phyloP scores from a whole-genome alignment of 1,140 invertebrate genomes.

The Teleogryllus occipitalis region DNA sequence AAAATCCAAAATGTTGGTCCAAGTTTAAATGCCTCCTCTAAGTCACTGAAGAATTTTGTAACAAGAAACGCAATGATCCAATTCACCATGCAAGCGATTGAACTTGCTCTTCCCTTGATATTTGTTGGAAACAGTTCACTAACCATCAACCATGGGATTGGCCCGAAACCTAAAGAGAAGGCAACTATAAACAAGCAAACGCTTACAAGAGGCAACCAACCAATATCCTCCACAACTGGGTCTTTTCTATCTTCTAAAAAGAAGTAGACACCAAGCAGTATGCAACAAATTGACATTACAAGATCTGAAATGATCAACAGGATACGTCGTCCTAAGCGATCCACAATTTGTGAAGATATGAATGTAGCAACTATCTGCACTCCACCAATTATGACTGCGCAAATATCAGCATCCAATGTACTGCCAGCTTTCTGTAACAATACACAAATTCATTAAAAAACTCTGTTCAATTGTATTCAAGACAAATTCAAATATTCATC shows the following conservation, averaged over 20 bases:
- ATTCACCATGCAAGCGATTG: conserved; percentile 34
- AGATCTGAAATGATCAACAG: conserved; percentile 62
- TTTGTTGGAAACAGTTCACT: conserved; percentile 69
- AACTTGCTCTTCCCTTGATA: conserved; percentile 45
- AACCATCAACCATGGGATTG: conserved; percentile 76
- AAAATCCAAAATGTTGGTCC: conserved; percentile 52
- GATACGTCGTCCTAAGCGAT: conserved; percentile 65
- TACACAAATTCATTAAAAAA: not conserved
- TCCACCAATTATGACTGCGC: conserved; percentile 66
- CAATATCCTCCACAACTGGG: conserved; percentile 34
- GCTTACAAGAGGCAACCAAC: conserved; percentile 58
- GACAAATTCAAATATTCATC: too few species aligned
- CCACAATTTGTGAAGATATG: conserved; percentile 60
- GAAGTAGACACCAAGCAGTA: conserved; percentile 48
- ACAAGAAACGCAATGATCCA: conserved; percentile 40
- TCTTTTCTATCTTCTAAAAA: conserved; percentile 22
- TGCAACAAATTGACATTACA: conserved; percentile 57
- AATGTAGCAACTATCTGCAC: conserved; percentile 68
- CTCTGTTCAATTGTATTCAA: not conserved
- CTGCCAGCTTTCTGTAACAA: conserved; percentile 49
- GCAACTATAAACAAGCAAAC: conserved; percentile 44
- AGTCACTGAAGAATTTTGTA: conserved; percentile 45
- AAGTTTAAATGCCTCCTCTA: conserved; percentile 39
- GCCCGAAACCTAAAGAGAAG: conserved; percentile 54
- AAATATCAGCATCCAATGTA: conserved; percentile 49